Base-by-base conservation (phyloP, 1,140 invertebrate species). In the Aphis craccivora region DNA sequence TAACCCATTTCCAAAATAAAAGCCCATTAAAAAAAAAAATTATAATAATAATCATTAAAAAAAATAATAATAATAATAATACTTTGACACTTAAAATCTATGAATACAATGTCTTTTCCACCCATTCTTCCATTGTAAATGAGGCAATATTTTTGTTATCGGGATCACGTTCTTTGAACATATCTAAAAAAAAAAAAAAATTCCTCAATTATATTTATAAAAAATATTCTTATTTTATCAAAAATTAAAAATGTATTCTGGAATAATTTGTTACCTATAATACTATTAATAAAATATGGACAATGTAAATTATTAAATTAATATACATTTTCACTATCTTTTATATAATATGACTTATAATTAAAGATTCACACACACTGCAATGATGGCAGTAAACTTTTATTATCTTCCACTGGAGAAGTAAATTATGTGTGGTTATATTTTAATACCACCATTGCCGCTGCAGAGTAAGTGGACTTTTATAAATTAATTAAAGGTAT, bases 41-140 rank as follows among this genome's bases (percentile, higher is more conserved):
- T n/a, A n/a, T n/a, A 45, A 45, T 93, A 43, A 84, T 91, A 83
- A 84, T 25, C 35, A 45, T 30, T 40, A 20, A 60, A 89, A 48
- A 30, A 83, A 92, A 53, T 11, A 67, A 67, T 40, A 83, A 25
- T n/a, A 40, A 83, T 93, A 92, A 51, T 30, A 60, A 60, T 37
- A 81, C 40, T 93, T 18, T 22, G 14, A 14, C 11, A 30, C 30
- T 53, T 84, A 51, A 93, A 53, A 93, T 37, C 94, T 97, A 97
- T 94, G 97, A 97, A 95, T 98, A 98, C 90, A 98, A 96, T 94
- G 97, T 98, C 95, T 97, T 97, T 96, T 98, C 97, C 94, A 98
- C 96, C 97, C 97, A 98, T 95, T 98, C 98, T 95, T 98, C 97
- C 95, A 98, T 95, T 9, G 97, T 97, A 95, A 98, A 98, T 20